Evolutionary conservation across 1,140 invertebrate genomes (phyloP).

Genomic region (Camponotus floridanus): DNA sequence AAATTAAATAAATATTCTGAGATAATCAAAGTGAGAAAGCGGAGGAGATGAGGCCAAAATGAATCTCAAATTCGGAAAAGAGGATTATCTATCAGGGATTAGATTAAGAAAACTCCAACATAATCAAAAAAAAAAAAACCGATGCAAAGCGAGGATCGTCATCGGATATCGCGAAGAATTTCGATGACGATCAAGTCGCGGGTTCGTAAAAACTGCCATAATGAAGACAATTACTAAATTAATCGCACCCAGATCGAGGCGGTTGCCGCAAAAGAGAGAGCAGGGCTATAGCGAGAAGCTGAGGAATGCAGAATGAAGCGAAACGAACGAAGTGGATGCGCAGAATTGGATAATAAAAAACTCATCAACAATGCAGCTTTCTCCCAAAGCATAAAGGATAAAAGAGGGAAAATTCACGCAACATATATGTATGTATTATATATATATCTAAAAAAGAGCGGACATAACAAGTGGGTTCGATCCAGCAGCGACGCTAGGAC

Average conservation of each 20-base stretch:
- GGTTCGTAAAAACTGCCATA: conserved; percentile 27
- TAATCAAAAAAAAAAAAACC: conserved; percentile 40
- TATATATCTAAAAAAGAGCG: conserved; percentile 14
- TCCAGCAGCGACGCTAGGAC: conserved; percentile 61
- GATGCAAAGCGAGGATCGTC: conserved; percentile 8
- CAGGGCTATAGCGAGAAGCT: not conserved
- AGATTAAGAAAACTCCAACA: conserved; percentile 40
- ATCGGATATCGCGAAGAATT: not conserved
- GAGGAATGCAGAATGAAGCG: not conserved
- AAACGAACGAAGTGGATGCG: conserved; percentile 22
- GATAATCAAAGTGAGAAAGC: conserved; percentile 41
- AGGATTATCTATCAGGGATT: conserved; percentile 42
- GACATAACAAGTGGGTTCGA: conserved; percentile 8
- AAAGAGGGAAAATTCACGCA: conserved; percentile 11
- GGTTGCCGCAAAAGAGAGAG: not conserved
- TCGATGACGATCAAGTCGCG: conserved; percentile 7
- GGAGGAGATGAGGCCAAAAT: not conserved
- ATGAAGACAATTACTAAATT: conserved; percentile 32
- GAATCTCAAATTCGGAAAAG: conserved; percentile 17
- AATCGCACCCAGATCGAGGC: not conserved
- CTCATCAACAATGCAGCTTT: conserved; percentile 51
- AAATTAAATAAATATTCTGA: conserved; percentile 22
- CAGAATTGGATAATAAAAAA: conserved; percentile 34
- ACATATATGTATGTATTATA: not conserved
- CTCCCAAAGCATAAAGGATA: conserved; percentile 45